Evolutionary conservation across 2,888 invertebrate species (phyloP), one percentile per base, ranked within the genome.

Genomic region (Tethea ocularis): DNA sequence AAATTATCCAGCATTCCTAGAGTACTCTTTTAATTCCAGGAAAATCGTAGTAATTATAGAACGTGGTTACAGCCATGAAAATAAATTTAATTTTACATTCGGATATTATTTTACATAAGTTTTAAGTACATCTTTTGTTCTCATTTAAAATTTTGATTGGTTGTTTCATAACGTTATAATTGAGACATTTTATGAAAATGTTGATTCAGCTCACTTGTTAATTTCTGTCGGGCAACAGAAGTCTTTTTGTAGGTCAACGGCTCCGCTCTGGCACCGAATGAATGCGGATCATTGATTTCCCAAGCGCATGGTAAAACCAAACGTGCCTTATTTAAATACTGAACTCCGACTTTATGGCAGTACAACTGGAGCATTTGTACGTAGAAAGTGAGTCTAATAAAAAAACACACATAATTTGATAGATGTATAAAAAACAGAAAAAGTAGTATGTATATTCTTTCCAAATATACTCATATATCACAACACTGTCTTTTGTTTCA

Each of bases 201-300:
- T 38, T 38, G 38, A 58, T 38, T 57, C 54, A 23, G 23, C 54
- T 52, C n/a, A 58, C 57, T 79, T 81, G 83, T 86, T 84, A 83
- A 80, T 82, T 84, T 83, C 77, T 74, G 76, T 76, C 67, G 73
- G 72, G 69, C 72, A 73, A 72, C 73, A 71, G 68, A 74, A 72
- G 78, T 77, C 72, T 79, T 83, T 33, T 86, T 72, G 71, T 84
- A 82, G 86, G 86, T 84, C 84, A 84, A 59, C 74, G 64, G 59
- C 36, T 62, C 61, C 63, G 72, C 72, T 70, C 74, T 66, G 62
- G 67, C 69, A 71, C 61, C 66, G 71, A 81, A 78, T 78, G 82
- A 84, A 79, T 83, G 71, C 72, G 75, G 77, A 78, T 82, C 87
- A 87, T 82, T 89, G 89, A 89, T 89, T 89, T 89, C 88, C 88